Percentiles rank a stretch among this genome's conserved stretches.
phyloP scores from a whole-genome alignment of 2,113 vertebrate genomes.

The Malurus elegans region DNA sequence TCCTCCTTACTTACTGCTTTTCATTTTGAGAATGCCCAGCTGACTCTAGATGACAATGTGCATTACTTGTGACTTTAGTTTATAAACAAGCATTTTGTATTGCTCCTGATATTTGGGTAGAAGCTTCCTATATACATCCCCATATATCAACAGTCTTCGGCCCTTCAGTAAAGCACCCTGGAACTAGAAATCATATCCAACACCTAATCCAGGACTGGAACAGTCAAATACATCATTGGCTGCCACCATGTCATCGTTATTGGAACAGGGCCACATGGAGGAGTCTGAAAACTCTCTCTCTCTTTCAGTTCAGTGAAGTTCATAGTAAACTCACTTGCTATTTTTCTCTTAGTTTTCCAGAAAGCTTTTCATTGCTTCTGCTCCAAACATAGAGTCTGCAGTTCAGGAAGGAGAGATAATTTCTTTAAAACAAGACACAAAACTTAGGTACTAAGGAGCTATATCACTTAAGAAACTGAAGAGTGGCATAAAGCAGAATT shows the following conservation, averaged over 20 bases:
- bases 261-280: not conserved
- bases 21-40: not conserved
- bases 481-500: not conserved
- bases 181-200: not conserved
- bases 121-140: not conserved
- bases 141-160: not conserved
- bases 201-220: not conserved
- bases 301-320: not conserved
- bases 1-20: not conserved
- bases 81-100: not conserved
- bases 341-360: not conserved
- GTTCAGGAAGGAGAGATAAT: not conserved
- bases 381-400: not conserved
- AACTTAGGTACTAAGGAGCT: not conserved
- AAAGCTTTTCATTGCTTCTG: not conserved
- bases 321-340: not conserved
- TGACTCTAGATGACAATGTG: not conserved
- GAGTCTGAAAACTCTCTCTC: not conserved
- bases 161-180: not conserved
- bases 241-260: not conserved
- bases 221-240: not conserved
- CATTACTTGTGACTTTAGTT: not conserved
- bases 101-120: not conserved
- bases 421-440: not conserved
- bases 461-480: not conserved